Base-by-base conservation (phyloP, 2,888 invertebrate genomes). In the Idaea aversata region DNA sequence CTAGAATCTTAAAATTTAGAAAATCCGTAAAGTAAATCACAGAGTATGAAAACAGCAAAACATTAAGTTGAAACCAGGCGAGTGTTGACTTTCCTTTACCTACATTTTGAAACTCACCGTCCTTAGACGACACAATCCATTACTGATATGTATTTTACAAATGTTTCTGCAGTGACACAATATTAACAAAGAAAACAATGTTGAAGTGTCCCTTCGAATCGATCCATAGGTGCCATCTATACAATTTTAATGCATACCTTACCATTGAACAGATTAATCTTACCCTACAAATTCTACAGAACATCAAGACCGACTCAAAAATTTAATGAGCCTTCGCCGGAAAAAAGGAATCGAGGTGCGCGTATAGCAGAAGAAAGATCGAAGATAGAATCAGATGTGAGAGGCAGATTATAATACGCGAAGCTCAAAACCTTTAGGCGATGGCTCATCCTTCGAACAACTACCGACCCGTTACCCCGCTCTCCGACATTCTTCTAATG, bases 1-100 rank as follows among this genome's bases (percentile, higher is more conserved):
- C 90, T 92, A 92, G 88, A 90, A 90, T 83, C 93, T 92, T 93
- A 93, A 80, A 91, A 91, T 93, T 91, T 92, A 92, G 91, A 91
- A 87, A 89, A 90, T 90, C 87, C 90, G 86, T 91, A 92, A 92
- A 89, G 87, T 90, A 91, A 93, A 92, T 93, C 92, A 92, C 93
- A 93, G 92, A 90, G 88, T 88, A 87, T 85, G 86, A 88, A 92
- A 47, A 88, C 81, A 88, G 93, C 93, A 90, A 92, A 91, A 87
- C 81, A 90, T 88, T 87, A 83, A 88, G 85, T 77, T 88, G 85
- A 82, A 84, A 86, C 78, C 84, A 84, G 87, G 85, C 83, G 76
- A 79, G 83, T 82, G 82, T 84, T 81, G 81, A 83, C 84, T 85
- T 80, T 81, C 81, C 82, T 72, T 73, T 59, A 75, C 75, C 69